Percentiles rank a stretch among this genome's conserved stretches.
These are phyloP conservation scores for Graphium colonna DNA, from an alignment of 2,888 invertebrate species.

Conservation along the genomic window DNA sequence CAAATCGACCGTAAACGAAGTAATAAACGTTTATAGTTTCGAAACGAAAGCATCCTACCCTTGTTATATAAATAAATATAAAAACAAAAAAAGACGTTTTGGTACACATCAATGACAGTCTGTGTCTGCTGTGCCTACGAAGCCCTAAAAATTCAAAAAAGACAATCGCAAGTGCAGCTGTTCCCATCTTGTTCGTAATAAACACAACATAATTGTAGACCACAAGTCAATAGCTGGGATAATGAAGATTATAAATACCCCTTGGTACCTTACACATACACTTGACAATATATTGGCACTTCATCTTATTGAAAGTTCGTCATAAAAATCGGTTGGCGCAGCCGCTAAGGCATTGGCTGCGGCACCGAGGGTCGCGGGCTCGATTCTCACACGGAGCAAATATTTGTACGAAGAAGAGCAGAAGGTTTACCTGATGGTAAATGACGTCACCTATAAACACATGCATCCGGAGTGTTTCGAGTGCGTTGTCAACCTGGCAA, in stretches of 20 bases:
- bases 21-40: slow-evolving; percentile 24
- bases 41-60: slow-evolving; percentile 12
- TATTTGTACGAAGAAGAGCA: no score
- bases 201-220: slow-evolving; percentile 40
- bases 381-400: no score
- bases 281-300: no score
- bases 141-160: slow-evolving; percentile 49
- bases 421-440: no score
- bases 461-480: no score
- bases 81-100: slow-evolving; percentile 15
- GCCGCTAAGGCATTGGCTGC: no score
- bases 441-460: no score
- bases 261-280: no score
- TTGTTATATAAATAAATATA: slow-evolving; percentile 26
- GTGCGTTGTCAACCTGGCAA: no score
- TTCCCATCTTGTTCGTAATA: slow-evolving; percentile 36
- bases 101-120: slow-evolving; percentile 31
- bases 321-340: no score
- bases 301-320: no score
- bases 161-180: slow-evolving; percentile 33
- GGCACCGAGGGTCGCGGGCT: no score
- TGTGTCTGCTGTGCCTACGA: slow-evolving; percentile 36
- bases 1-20: slow-evolving; percentile 20
- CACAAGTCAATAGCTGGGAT: slow-evolving; percentile 31
- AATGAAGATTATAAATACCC: slow-evolving; percentile 28